Base-by-base conservation (phyloP, 1,140 invertebrate species). In the Probaryconus sp. region DNA sequence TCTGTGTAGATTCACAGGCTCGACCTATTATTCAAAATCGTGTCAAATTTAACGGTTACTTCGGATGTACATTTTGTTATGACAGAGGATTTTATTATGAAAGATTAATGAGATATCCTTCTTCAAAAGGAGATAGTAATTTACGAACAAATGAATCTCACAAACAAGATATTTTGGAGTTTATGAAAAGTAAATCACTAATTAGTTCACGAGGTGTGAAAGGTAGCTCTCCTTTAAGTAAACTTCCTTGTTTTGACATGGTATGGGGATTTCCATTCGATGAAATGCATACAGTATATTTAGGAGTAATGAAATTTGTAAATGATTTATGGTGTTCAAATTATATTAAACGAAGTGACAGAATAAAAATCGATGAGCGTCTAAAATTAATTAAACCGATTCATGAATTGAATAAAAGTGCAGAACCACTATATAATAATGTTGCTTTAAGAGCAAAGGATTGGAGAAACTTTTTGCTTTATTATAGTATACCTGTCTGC, bases 11-110 rank as follows among this genome's bases (percentile, higher is more conserved):
- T 31, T 40, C 51, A 43, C 16, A 67, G 38, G 60, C 70, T 47
- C 43, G 76, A 17, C 40, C 65, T 24, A 13, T 75, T 9, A 31
- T 77, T 7, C 71, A 77, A 35, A 61, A 74, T 40, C 31, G 71
- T 21, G 7, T 65, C 7, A 70, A 75, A 67, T 75, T 76, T 55
- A 70, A 71, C 42, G 53, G 56, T n/a, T 64, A 69, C 16, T 58
- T 18, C 9, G 68, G 74, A 13, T 76, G 53, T 42, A 71, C 53
- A 11, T 76, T 63, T 50, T 74, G 74, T 24, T 68, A 68, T 24
- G 40, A 13, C 9, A 56, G 64, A 48, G 16, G 5, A 4, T 2
- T 6, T 4, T 11, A 14, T 11, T 11, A 1, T 13, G 16, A n/a
- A n/a, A n/a, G 14, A 2, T 14, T 3, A 2, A 16, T 40, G 5